Evolutionary conservation across 2,113 vertebrate genomes (phyloP).

Genomic region (Pitta sordida): DNA sequence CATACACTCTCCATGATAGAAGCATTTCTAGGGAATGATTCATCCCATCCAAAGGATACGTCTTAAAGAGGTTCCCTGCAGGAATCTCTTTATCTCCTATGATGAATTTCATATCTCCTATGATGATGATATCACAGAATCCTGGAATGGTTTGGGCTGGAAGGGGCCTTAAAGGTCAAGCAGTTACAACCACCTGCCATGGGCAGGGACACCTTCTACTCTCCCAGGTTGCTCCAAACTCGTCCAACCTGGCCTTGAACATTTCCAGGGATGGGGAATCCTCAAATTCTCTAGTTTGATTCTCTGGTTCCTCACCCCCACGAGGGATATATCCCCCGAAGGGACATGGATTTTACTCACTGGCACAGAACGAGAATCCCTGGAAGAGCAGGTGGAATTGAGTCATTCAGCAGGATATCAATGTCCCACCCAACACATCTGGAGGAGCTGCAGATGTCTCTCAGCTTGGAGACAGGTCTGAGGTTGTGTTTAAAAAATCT

Average conservation of each 20-base stretch:
- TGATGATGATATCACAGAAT: not conserved
- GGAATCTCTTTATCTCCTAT: not conserved
- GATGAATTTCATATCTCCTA: not conserved
- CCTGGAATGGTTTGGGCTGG: not conserved
- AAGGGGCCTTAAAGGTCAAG: fast-evolving
- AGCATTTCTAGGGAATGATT: not conserved
- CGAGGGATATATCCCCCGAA: not conserved
- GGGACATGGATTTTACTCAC: not conserved
- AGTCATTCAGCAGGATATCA: not conserved
- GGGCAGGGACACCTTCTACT: not conserved
- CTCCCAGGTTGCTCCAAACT: not conserved
- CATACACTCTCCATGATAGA: fast-evolving
- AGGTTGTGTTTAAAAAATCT: not conserved
- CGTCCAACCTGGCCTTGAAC: fast-evolving
- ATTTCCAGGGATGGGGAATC: not conserved
- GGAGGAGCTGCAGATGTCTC: not conserved
- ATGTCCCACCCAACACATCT: not conserved
- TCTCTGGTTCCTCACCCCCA: too few relatives aligned
- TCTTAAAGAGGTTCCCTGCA: not conserved
- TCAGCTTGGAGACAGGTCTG: not conserved
- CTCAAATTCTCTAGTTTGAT: not conserved
- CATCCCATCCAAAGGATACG: not conserved
- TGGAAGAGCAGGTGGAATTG: not conserved
- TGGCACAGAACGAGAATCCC: not conserved
- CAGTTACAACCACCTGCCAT: not conserved